Conservation (phyloP, 2,113 vertebrate species). For the Regulus satrapa region DNA sequence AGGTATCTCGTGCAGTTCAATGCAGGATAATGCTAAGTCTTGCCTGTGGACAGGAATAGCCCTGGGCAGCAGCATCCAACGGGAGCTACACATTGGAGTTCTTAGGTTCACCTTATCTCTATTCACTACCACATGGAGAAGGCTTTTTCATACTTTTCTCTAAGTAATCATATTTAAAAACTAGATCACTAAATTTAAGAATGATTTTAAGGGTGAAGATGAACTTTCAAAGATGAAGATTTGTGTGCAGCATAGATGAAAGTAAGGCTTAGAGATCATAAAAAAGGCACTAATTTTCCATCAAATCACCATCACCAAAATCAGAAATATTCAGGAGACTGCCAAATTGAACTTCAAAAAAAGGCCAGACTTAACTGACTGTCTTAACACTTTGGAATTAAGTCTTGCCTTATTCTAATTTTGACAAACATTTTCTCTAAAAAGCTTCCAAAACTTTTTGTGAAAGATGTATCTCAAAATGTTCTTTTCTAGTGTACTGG, state of each 20-base stretch:
- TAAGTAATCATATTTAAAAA: not conserved
- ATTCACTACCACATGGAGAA: not conserved
- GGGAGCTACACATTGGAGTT: not conserved
- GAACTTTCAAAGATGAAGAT: not conserved
- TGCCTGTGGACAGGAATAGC: not conserved
- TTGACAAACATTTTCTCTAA: not conserved
- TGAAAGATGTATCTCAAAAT: not conserved
- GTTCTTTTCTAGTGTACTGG: not conserved
- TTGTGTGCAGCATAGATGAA: not conserved
- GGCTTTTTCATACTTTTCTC: not conserved
- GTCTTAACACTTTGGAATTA: not conserved
- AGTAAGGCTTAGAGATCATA: not conserved
- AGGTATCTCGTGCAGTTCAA: not conserved
- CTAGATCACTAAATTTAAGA: not conserved
- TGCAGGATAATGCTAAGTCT: not conserved
- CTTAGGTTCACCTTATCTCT: not conserved
- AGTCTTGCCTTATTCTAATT: not conserved
- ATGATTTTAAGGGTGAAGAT: not conserved
- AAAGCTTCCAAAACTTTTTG: not conserved
- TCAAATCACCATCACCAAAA: not conserved
- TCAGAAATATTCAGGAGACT: not conserved
- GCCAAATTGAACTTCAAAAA: not conserved
- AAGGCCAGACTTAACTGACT: not conserved
- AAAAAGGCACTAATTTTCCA: not conserved
- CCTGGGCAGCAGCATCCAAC: not conserved